These are phyloP conservation scores for Gymnoscopelus braueri DNA, from an alignment of 2,797 vertebrate species.

Conservation along the genomic window DNA sequence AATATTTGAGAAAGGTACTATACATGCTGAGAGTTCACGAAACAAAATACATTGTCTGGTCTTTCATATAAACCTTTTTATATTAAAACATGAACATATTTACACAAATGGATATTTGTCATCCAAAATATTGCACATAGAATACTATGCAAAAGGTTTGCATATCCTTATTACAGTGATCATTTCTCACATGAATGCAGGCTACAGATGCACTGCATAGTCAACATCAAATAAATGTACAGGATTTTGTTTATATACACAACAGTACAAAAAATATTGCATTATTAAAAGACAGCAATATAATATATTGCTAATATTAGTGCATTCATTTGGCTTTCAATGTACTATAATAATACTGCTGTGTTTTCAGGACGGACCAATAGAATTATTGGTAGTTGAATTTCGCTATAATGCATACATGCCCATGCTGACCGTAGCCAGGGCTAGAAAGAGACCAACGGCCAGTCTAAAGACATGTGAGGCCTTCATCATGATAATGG, in stretches of 20 bases:
- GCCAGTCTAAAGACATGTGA: slow-evolving; percentile 81
- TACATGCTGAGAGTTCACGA: too few species aligned
- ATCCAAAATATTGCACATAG: slow-evolving; percentile 30
- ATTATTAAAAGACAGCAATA: background rate
- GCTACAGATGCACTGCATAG: slow-evolving; percentile 9
- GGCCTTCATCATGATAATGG: slow-evolving; percentile 19
- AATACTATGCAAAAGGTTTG: background rate
- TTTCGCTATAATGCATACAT: slow-evolving; percentile 79
- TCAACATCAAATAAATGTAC: slow-evolving; percentile 27
- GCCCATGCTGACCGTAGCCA: slow-evolving; percentile 85
- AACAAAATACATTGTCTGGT: too few species aligned
- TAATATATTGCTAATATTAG: background rate
- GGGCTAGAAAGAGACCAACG: slow-evolving; percentile 82
- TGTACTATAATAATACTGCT: slow-evolving; percentile 10
- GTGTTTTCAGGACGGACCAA: slow-evolving; percentile 2
- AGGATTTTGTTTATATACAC: slow-evolving; percentile 22
- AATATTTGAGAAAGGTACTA: too few species aligned
- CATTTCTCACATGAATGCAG: background rate
- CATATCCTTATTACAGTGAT: background rate
- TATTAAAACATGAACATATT: slow-evolving; percentile 44
- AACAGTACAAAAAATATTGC: background rate
- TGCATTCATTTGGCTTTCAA: background rate
- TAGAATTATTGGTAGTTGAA: background rate
- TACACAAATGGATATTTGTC: slow-evolving; percentile 29
- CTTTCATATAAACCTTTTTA: slow-evolving; percentile 4